These are phyloP conservation scores for Mongoloraphidia duomilia DNA, from an alignment of 2,888 invertebrate species.

Conservation along the genomic window DNA sequence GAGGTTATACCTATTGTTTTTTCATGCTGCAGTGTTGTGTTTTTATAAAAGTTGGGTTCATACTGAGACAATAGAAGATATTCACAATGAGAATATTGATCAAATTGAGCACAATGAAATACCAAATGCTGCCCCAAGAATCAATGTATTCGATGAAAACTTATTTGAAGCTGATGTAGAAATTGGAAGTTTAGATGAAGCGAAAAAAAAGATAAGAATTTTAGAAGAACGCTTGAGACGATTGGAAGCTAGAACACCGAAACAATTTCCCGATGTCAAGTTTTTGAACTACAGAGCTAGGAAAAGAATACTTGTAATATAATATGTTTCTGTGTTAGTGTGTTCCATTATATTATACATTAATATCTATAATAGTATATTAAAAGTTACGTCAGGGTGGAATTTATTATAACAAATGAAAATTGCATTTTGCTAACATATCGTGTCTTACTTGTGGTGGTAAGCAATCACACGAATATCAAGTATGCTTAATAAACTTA, in stretches of 20 bases:
- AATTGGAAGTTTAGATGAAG: constrained; percentile 39
- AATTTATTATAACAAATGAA: too few species aligned
- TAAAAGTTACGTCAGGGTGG: too few species aligned
- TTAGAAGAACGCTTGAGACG: constrained; percentile 58
- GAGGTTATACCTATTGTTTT: not conserved
- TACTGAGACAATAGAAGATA: constrained; percentile 20
- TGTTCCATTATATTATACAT: too few species aligned
- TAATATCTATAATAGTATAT: too few species aligned
- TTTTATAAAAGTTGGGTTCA: constrained; percentile 29
- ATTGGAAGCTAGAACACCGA: constrained; percentile 59
- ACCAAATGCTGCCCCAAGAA: constrained; percentile 9
- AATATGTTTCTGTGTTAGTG: not conserved
- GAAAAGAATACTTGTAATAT: constrained; percentile 72
- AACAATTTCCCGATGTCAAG: constrained; percentile 80
- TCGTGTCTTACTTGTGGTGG: too few species aligned
- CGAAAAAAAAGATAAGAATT: constrained; percentile 45
- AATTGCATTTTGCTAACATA: too few species aligned
- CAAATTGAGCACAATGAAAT: constrained; percentile 11
- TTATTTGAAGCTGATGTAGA: constrained; percentile 23
- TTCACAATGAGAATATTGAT: constrained; percentile 13
- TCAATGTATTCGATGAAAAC: constrained; percentile 23
- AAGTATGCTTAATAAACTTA: too few species aligned
- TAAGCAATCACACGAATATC: too few species aligned
- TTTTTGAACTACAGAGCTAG: constrained; percentile 84
- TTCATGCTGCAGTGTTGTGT: constrained; percentile 25